A percentile compares a stretch with the other conserved stretches of the same genome.
Evolutionary conservation across 2,797 vertebrate species (phyloP).

Genomic region (Anisognathus igniventris): DNA sequence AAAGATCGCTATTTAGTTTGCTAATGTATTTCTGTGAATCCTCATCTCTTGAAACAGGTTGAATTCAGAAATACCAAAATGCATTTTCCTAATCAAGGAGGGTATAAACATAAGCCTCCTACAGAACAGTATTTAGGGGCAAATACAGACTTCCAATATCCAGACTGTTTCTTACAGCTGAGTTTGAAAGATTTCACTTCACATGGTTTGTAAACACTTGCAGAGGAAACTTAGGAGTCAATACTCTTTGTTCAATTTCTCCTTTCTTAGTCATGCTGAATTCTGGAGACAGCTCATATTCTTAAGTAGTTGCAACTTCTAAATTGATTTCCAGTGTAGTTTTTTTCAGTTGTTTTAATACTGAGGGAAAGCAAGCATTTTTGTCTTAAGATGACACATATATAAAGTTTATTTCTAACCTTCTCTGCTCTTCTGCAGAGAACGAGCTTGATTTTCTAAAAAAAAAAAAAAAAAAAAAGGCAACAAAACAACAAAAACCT

Average conservation of each 20-base stretch:
- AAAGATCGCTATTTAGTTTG: background rate
- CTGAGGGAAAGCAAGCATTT: background rate
- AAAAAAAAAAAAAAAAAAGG: background rate
- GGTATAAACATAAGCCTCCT: background rate
- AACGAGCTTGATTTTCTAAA: background rate
- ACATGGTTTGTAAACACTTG: background rate
- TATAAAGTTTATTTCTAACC: background rate
- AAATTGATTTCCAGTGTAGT: background rate
- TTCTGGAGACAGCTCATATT: background rate
- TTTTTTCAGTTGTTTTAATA: background rate
- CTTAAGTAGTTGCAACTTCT: background rate
- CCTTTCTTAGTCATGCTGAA: background rate
- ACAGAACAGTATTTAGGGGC: background rate
- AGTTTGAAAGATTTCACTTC: background rate
- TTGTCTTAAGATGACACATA: background rate
- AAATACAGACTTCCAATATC: background rate
- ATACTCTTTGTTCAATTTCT: background rate
- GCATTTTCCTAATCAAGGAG: background rate
- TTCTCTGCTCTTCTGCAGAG: background rate
- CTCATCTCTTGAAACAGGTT: background rate
- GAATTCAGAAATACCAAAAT: background rate
- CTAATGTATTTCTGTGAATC: background rate
- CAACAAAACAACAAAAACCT: background rate
- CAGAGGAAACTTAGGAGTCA: background rate
- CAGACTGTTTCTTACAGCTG: background rate